Conservation (phyloP, 2,888 invertebrate species). For the Punctoribates punctum region DNA sequence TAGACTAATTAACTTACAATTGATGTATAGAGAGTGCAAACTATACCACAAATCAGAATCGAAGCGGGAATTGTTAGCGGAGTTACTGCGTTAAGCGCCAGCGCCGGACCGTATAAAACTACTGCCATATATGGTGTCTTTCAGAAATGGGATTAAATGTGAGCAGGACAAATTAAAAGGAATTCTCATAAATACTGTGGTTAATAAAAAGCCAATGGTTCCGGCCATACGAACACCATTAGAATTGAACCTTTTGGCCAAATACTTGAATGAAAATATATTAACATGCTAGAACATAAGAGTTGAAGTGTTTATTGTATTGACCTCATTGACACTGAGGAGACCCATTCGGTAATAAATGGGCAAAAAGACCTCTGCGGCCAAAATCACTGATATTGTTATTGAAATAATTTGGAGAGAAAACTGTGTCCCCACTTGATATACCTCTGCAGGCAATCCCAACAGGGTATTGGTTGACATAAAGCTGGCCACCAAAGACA, state of each 20-base stretch:
- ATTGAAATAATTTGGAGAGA: slow-evolving; percentile 46
- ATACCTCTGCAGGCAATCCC: slow-evolving; percentile 90
- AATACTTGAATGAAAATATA: slow-evolving; percentile 34
- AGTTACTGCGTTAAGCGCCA: slow-evolving; percentile 67
- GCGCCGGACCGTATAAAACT: slow-evolving; percentile 85
- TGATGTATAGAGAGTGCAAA: slow-evolving; percentile 78
- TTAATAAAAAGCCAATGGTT: slow-evolving; percentile 40
- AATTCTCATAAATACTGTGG: slow-evolving; percentile 46
- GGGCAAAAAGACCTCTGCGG: slow-evolving; percentile 42
- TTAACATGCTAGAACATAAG: not conserved
- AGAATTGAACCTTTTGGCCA: slow-evolving; percentile 39
- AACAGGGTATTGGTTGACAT: slow-evolving; percentile 85
- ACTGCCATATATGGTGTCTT: slow-evolving; percentile 78
- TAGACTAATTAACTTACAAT: slow-evolving; percentile 68
- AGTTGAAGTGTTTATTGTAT: not conserved
- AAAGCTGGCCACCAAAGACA: slow-evolving; percentile 85
- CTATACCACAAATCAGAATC: slow-evolving; percentile 64
- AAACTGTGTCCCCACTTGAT: slow-evolving; percentile 59
- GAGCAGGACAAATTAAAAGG: not conserved
- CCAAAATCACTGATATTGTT: slow-evolving; percentile 45
- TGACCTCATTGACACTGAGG: slow-evolving; percentile 37
- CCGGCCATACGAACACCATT: slow-evolving; percentile 38
- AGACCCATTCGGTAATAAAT: slow-evolving; percentile 38
- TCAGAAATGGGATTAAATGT: no score
- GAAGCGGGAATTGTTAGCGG: slow-evolving; percentile 80